Evolutionary conservation across 2,888 invertebrate genomes (phyloP), one percentile per base, ranked within the genome.

Genomic region (Physocephala rufipes): DNA sequence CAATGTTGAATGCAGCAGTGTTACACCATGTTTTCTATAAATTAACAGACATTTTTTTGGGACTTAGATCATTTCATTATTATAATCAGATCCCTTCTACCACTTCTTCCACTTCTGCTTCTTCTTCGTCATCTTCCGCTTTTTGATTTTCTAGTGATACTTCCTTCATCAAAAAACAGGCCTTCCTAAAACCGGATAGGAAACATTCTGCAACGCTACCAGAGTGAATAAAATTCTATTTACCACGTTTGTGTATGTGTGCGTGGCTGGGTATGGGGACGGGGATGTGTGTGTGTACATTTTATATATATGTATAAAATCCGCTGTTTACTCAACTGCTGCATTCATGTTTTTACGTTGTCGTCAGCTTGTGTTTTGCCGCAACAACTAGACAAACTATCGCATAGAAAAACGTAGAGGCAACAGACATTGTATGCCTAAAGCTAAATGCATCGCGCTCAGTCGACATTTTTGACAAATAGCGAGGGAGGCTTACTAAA

Each of bases 391-490:
- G 59, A 63, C 67, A 59, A 43, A 9, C 26, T 59, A 47, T 66
- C 5, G 9, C 5, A 36, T 9, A 9, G 36, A n/a, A n/a, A n/a
- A n/a, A n/a, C n/a, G n/a, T n/a, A 53, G 36, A 51, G 43, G 45
- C 45, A 58, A 62, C 68, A 68, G 68, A 68, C 68, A 68, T 47
- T 68, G 51, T 62, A 62, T 49, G 61, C 51, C 49, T 21, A 62
- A 62, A 62, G 61, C 68, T 68, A 62, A 51, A 68, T 21, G 21
- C 19, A 26, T 13, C 21, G 36, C 66, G 47, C 24, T 36, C 47
- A 24, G 47, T 47, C 67, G 55, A 67, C 67, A 55, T 55, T 15
- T 55, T 43, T 67, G 53, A 45, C 55, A 58, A 67, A 28, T 45
- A 45, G 43, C n/a, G n/a, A 61, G n/a, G 36, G 36, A 36, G 30